phyloP scores from a whole-genome alignment of 2,888 invertebrate genomes.

The Noctua fimbriata region DNA sequence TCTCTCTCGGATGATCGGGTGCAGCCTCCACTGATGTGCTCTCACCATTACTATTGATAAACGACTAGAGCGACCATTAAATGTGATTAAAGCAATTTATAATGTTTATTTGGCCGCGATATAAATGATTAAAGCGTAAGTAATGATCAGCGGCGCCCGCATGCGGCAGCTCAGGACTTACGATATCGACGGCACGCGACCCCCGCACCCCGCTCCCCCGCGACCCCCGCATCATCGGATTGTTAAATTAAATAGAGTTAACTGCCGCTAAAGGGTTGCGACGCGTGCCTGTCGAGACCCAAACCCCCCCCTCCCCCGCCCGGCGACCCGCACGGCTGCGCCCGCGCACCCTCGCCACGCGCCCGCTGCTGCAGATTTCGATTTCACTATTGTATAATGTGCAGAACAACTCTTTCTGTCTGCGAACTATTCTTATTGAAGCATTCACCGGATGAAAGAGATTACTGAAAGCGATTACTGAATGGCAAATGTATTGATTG shows the following conservation, averaged over 20 bases:
- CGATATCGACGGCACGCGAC: conserved; percentile 66
- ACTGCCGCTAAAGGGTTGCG: conserved; percentile 80
- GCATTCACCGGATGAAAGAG: conserved; percentile 44
- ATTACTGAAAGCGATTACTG: conserved; percentile 36
- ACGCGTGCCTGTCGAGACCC: conserved; percentile 65
- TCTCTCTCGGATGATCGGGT: not conserved
- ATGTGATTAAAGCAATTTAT: conserved; percentile 85
- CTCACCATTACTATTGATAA: conserved; percentile 54
- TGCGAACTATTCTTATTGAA: conserved; percentile 35
- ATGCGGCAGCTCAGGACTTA: conserved; percentile 52
- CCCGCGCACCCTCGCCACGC: conserved; percentile 67
- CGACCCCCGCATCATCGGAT: conserved; percentile 61
- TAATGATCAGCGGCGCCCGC: conserved; percentile 67
- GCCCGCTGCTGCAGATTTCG: conserved; percentile 71
- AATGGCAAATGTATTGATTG: conserved; percentile 27
- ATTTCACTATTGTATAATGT: conserved; percentile 75
- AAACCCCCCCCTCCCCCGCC: conserved; percentile 48
- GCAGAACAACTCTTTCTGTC: conserved; percentile 60
- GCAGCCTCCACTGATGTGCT: not conserved
- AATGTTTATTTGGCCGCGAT: conserved; percentile 79
- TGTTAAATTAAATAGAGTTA: conserved; percentile 80
- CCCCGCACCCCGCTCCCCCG: conserved; percentile 25
- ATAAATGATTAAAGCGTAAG: conserved; percentile 69
- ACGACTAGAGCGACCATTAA: conserved; percentile 69
- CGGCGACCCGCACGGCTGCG: conserved; percentile 65